Conservation (phyloP, 2,113 vertebrate species). For the Acinonyx jubatus region DNA sequence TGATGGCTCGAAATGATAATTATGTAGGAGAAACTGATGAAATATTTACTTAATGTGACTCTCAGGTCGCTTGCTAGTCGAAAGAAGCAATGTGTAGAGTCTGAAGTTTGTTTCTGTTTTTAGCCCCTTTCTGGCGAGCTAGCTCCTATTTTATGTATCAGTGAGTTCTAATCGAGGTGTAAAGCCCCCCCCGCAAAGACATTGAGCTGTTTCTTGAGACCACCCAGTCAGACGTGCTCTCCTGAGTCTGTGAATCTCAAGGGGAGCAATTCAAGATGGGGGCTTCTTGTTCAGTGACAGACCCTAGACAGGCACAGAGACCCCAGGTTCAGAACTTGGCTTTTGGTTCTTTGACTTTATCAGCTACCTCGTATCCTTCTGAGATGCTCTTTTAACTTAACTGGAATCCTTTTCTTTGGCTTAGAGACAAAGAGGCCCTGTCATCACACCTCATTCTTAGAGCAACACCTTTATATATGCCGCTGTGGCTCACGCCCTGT, state of each 20-base stretch:
- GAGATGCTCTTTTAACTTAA: background rate
- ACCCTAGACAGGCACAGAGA: background rate
- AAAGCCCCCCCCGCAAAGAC: background rate
- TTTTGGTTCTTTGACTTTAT: background rate
- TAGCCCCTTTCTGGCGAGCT: background rate
- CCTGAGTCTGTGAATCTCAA: background rate
- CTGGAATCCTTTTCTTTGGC: background rate
- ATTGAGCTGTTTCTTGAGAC: background rate
- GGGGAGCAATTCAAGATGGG: background rate
- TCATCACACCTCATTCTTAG: background rate
- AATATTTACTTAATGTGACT: background rate
- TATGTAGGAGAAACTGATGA: background rate
- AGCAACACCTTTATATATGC: background rate
- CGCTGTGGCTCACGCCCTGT: rapidly evolving
- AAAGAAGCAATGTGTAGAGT: too few species aligned
- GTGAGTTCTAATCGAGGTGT: background rate
- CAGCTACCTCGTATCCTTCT: background rate
- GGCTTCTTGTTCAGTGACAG: background rate
- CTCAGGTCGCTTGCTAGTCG: background rate
- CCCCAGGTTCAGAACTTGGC: background rate
- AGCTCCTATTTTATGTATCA: background rate
- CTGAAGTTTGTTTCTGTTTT: background rate
- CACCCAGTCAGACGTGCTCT: background rate
- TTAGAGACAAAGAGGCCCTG: background rate
- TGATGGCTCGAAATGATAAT: background rate